Percentiles rank a stretch among this genome's conserved stretches.
These are phyloP conservation scores for Raja brachyura DNA, from an alignment of 2,113 vertebrate species.

Conservation along the genomic window DNA sequence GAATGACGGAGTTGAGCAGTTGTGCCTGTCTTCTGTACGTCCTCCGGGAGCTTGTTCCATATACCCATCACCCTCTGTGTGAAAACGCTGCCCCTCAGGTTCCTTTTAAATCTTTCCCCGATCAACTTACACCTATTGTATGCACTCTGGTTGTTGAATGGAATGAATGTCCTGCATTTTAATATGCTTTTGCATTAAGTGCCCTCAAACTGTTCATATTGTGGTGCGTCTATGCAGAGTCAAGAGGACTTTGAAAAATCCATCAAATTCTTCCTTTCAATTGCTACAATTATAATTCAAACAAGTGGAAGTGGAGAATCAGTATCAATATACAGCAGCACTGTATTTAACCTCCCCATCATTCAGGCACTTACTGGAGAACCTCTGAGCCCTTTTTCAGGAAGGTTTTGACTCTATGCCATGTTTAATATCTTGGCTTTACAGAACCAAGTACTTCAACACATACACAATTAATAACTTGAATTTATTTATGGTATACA, in stretches of 20 bases:
- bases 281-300: background rate
- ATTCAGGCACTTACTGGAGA: background rate
- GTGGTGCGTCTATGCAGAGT: background rate
- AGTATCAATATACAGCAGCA: background rate
- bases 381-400: background rate
- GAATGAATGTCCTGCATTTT: background rate
- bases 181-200: background rate
- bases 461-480: background rate
- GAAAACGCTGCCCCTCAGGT: too few relatives aligned
- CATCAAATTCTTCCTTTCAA: slow-evolving; percentile 6
- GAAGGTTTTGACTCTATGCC: background rate
- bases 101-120: too few relatives aligned
- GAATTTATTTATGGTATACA: background rate
- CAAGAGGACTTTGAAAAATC: background rate
- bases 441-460: background rate
- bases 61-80: too few relatives aligned
- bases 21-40: too few relatives aligned
- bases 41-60: too few relatives aligned
- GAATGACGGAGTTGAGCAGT: too few relatives aligned
- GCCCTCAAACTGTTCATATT: background rate
- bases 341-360: background rate
- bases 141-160: too few relatives aligned
- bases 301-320: background rate
- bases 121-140: too few relatives aligned
- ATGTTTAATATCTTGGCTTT: background rate